Base-by-base conservation (phyloP, 2,113 vertebrate genomes). In the Lophius piscatorius region DNA sequence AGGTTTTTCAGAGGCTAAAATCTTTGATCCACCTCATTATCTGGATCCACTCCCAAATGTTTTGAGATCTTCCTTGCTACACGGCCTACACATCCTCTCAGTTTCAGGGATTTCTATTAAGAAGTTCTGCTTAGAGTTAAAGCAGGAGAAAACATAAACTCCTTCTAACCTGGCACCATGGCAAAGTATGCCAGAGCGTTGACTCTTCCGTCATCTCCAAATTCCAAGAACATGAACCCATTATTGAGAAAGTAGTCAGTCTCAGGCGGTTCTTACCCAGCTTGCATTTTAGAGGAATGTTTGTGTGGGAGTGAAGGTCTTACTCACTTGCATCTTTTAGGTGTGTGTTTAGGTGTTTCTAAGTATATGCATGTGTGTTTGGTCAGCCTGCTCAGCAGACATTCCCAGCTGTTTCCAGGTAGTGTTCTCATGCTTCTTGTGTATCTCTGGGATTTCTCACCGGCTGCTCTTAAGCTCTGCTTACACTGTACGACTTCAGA, bases 321-420 rank as follows among this genome's bases (percentile, higher is more conserved):
- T 47, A 13, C 51, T 55, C 51, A 44, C 33, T 38, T 48, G 42
- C 39, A 33, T 50, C 40, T 21, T 58, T 35, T 29, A 55, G 42
- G 18, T 74, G 55, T 58, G n/a, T 74, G 20, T 31, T 31, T 63
- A 26, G 38, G 41, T 67, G 49, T 63, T 41, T 39, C 28, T 51
- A 56, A 72, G 41, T 49, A 36, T 35, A 35, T 14, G 11, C 33
- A 45, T 61, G 59, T 69, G 24, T 83, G 58, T 68, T 61, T 72
- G 67, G 48, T 71, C 77, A 65, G 49, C 38, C 61, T 57, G 40
- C 57, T 74, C 65, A 58, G 52, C 34, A 71, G 59, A 78, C 65
- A 70, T 74, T 76, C 75, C 67, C 81, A 83, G 85, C 78, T 87
- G 83, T 84, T 87, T 79, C 67, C 81, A 86, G 81, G 87, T 86